phyloP scores from a whole-genome alignment of 2,113 vertebrate genomes.

The Argyrosomus japonicus region DNA sequence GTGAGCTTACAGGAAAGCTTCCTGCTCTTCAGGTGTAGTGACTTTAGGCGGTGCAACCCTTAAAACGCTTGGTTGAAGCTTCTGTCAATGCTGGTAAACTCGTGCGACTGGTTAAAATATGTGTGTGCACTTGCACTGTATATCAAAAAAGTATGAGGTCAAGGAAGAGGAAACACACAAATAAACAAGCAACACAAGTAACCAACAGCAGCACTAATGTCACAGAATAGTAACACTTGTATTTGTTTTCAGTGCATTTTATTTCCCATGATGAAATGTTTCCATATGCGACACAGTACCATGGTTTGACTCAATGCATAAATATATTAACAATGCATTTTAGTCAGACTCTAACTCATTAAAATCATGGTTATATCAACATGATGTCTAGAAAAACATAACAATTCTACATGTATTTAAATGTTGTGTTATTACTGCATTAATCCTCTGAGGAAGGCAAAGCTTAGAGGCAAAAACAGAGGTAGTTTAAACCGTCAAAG shows the following conservation, averaged over 20 bases:
- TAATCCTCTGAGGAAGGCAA: conserved; percentile 50
- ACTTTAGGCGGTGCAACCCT: not conserved
- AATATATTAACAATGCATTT: conserved; percentile 66
- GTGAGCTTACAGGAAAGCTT: not conserved
- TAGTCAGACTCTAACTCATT: conserved; percentile 38
- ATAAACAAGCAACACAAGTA: no score
- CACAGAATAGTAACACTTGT: not conserved
- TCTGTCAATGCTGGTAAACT: conserved; percentile 49
- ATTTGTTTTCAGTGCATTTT: conserved; percentile 55
- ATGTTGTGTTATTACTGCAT: conserved; percentile 52
- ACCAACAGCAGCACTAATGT: not conserved
- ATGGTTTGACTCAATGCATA: conserved; percentile 59
- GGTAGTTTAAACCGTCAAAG: conserved; percentile 73
- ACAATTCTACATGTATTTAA: conserved; percentile 54
- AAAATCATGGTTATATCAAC: conserved; percentile 53
- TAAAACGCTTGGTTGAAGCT: not conserved
- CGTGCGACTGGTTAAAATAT: conserved; percentile 61
- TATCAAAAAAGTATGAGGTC: not conserved
- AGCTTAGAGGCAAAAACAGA: conserved; percentile 63
- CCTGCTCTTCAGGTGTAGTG: not conserved
- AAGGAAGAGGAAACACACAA: no score
- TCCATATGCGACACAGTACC: conserved; percentile 53
- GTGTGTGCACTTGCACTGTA: no score
- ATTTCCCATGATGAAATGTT: conserved; percentile 60
- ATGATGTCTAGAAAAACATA: conserved; percentile 60